Evolutionary conservation across 2,888 invertebrate genomes (phyloP).

Genomic region (Hypena proboscidalis): DNA sequence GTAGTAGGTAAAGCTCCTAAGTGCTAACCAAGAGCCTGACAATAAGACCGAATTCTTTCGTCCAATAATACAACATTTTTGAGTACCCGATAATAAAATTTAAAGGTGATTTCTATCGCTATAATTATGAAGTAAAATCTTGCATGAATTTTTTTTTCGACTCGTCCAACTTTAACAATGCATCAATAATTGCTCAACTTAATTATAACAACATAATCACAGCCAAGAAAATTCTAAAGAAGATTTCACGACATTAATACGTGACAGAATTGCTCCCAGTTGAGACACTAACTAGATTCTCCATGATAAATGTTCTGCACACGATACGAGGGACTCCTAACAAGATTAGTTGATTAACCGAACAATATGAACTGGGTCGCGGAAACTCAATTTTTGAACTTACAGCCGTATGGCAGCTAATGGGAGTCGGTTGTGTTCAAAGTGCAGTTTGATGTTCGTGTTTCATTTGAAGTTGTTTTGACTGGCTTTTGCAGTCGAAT

Average conservation of each 20-base stretch:
- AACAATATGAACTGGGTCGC: slow-evolving; percentile 65
- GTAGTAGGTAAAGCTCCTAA: too few species aligned
- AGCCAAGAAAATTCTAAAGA: slow-evolving; percentile 10
- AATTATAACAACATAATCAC: slow-evolving; percentile 9
- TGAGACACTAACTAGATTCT: slow-evolving; percentile 48
- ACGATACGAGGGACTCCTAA: slow-evolving; percentile 50
- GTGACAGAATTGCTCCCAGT: slow-evolving; percentile 35
- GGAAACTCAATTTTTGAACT: slow-evolving; percentile 60
- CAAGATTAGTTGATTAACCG: slow-evolving; percentile 65
- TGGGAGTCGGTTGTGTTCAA: slow-evolving; percentile 24
- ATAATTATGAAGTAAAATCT: too few species aligned
- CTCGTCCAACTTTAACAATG: too few species aligned
- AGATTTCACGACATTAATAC: slow-evolving; percentile 22
- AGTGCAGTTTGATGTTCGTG: slow-evolving; percentile 1
- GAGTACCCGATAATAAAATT: too few species aligned
- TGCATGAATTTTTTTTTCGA: too few species aligned
- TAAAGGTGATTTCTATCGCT: too few species aligned
- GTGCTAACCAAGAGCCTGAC: too few species aligned
- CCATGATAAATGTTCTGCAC: slow-evolving; percentile 49
- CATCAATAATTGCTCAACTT: too few species aligned
- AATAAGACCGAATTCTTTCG: too few species aligned
- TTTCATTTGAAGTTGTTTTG: too few species aligned
- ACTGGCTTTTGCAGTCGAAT: too few species aligned
- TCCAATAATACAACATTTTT: too few species aligned
- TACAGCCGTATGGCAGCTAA: slow-evolving; percentile 33